Evolutionary conservation across 2,888 invertebrate genomes (phyloP), one percentile per base, ranked within the genome.

Genomic region (Rhagonycha fulva): DNA sequence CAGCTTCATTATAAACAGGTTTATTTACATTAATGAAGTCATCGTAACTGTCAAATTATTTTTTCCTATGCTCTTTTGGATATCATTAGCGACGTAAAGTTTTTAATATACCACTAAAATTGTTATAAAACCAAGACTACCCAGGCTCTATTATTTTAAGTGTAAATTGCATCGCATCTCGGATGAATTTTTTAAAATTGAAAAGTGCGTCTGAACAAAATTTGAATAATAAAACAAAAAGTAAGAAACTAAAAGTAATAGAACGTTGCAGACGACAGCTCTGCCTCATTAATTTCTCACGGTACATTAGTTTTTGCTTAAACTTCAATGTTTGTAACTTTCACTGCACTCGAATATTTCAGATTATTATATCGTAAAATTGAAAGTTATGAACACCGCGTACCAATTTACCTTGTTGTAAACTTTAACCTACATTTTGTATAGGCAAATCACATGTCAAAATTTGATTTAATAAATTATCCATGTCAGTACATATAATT

Each of bases 21-120:
- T 69, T 74, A 75, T 75, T 74, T 77, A 67, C 71, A 77, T 77
- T 77, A 77, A 77, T 77, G 74, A 77, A 77, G 77, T 74, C 71
- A 74, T 77, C 72, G 69, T 75, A 77, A 76, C 76, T 66, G 71
- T 74, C 73, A 74, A 71, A 76, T 76, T 76, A 71, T 61, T 71
- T 72, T 74, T 74, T 67, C 9, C 66, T 11, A 24, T 62, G 28
- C 24, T 32, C 32, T 75, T 66, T 72, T 14, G 71, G 67, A 24
- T 67, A n/a, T 69, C 60, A 75, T 62, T 75, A 75, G 28, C 11
- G 72, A 66, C 75, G 71, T 74, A 30, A 62, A 71, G 68, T 75
- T 67, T 71, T 60, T 74, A 74, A 74, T 70, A 47, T 70, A 62
- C 26, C 66, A 69, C 68, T 74, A 74, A 70, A 74, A 74, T 28